Conservation (phyloP, 2,888 invertebrate genomes). For the Ormyrus rosae region DNA sequence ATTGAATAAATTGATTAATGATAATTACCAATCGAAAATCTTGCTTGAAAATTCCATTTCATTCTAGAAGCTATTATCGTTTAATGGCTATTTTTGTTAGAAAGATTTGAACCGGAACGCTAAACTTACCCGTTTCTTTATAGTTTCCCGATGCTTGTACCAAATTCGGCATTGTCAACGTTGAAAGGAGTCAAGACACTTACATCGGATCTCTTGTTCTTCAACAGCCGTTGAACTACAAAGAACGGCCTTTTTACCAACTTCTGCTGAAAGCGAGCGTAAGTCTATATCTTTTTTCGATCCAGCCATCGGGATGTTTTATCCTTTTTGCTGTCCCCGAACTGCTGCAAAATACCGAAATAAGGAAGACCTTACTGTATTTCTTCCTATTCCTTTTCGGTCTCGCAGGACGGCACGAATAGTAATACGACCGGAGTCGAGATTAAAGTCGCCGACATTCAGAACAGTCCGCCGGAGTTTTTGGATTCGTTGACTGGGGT, state of each 20-base stretch:
- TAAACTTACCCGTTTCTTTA: constrained; percentile 29
- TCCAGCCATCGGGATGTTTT: background rate
- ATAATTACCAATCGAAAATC: too few relatives aligned
- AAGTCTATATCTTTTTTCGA: constrained; percentile 71
- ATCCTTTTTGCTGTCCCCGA: background rate
- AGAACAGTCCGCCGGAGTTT: constrained; percentile 92
- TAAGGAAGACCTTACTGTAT: too few relatives aligned
- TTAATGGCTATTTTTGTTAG: too few relatives aligned
- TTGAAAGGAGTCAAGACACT: constrained; percentile 81
- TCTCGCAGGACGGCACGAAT: constrained; percentile 85
- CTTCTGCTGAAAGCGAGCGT: constrained; percentile 87
- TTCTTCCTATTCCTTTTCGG: too few relatives aligned
- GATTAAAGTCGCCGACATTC: constrained; percentile 89
- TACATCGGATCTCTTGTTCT: constrained; percentile 86
- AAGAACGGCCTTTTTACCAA: constrained; percentile 86
- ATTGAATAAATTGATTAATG: too few relatives aligned
- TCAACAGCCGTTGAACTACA: constrained; percentile 84
- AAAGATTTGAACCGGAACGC: background rate
- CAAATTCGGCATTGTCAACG: constrained; percentile 81
- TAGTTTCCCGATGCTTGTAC: constrained; percentile 85
- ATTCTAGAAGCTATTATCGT: too few relatives aligned
- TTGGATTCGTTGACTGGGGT: constrained; percentile 87
- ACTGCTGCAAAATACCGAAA: background rate
- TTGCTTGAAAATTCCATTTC: too few relatives aligned
- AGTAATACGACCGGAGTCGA: constrained; percentile 85